phyloP scores from a whole-genome alignment of 92 coral and sea anemone species.

The Heliopora coerulea region DNA sequence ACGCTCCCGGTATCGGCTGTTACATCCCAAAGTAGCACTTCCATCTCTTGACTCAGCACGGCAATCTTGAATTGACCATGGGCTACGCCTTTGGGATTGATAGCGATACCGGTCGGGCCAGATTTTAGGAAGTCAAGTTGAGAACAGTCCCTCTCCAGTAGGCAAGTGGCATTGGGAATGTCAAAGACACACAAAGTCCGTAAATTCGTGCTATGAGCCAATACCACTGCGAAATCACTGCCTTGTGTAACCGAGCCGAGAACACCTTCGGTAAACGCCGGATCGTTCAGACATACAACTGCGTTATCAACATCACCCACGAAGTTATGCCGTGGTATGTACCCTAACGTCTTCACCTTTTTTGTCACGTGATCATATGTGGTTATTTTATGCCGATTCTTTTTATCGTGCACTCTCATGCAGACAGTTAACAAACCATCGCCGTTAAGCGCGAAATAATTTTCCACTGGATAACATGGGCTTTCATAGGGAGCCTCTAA shows the following conservation, averaged over 20 bases:
- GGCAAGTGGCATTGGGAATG: constrained; percentile 14
- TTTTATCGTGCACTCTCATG: constrained; percentile 19
- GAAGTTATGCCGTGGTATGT: constrained; percentile 36
- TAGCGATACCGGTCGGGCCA: constrained; percentile 5
- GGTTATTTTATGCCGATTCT: constrained; percentile 10
- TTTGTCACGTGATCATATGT: constrained; percentile 25
- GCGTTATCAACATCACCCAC: neutral
- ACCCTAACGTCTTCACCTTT: constrained; percentile 15
- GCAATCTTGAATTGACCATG: constrained; percentile 16
- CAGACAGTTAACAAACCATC: constrained; percentile 39
- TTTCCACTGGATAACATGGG: neutral
- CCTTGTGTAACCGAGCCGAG: constrained; percentile 29
- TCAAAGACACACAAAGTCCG: constrained; percentile 25
- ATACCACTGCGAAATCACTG: constrained; percentile 9
- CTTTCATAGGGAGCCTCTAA: neutral
- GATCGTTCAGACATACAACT: constrained; percentile 20
- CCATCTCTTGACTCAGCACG: constrained; percentile 3
- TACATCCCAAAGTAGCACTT: constrained; percentile 25
- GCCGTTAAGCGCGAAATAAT: constrained; percentile 22
- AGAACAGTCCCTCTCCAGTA: constrained; percentile 12
- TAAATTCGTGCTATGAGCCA: constrained; percentile 28
- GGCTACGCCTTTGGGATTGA: constrained; percentile 10
- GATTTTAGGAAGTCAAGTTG: constrained; percentile 2
- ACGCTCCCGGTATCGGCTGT: neutral
- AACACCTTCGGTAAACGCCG: constrained; percentile 21